Base-by-base conservation (phyloP, 2,888 invertebrate genomes). In the Rotaria macrura region DNA sequence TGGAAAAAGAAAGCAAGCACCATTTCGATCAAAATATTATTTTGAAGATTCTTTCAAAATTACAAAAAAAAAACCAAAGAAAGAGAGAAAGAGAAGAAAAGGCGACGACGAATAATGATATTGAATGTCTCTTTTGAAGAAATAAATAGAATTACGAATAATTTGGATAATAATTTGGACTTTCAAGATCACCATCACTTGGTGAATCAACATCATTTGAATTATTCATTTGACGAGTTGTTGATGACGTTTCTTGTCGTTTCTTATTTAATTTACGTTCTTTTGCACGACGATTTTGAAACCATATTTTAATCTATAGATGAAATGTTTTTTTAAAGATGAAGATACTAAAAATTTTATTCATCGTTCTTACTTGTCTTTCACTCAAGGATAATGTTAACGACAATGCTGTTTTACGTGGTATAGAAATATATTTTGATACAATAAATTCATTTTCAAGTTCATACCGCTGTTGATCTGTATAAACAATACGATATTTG, bases 401-500 rank as follows among this genome's bases (percentile, higher is more conserved):
- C 20, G 85, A 84, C 5, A 85, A 10, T 4, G 84, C 85, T 23
- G 85, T 84, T 84, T 85, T 85, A 65, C 85, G 52, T 72, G 74
- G 55, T 29, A 84, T 85, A 10, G 85, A 84, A 40, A 85, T 85
- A 49, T 85, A 85, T 84, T 85, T 85, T 43, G 84, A 84, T 54
- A 84, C 25, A 47, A 72, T 84, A 34, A 84, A 85, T 84, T 85
- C 85, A 52, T 74, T 72, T 65, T 85, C 85, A 6, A 85, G 72
- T 84, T 85, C 85, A 43, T 43, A 74, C 12, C 85, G 52, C 29
- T 85, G 85, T n/a, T 79, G 49, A 40, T 85, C 85, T 23, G 74
- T 85, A 38, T 85, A 85, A 52, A 85, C 85, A 12, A 85, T 84
- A n/a, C 85, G 84, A 84, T 85, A 85, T 55, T 85, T 85, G 47